These are phyloP conservation scores for Acipenser transmontanus DNA, from an alignment of 2,797 vertebrate genomes.

Conservation along the genomic window DNA sequence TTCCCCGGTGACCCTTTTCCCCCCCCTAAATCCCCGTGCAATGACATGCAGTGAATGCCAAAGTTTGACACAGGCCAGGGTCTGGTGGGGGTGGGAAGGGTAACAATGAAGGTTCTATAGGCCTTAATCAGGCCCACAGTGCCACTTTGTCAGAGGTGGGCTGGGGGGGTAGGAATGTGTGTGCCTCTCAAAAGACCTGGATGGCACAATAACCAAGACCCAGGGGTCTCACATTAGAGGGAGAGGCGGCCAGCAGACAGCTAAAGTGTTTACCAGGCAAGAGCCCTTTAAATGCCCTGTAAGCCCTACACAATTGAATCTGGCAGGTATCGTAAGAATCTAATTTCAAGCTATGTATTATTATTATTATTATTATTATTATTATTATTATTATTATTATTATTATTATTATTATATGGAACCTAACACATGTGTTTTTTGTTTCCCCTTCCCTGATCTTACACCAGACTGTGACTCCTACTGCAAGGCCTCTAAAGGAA, in stretches of 20 bases:
- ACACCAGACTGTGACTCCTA: conserved; percentile 82
- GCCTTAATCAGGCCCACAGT: conserved; percentile 63
- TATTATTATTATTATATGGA: conserved; percentile 34
- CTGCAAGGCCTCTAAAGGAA: conserved; percentile 95
- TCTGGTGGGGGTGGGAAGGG: conserved; percentile 35
- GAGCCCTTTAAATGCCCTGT: conserved; percentile 54
- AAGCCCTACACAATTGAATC: conserved; percentile 40
- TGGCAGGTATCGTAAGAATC: conserved; percentile 55
- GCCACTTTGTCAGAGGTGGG: conserved; percentile 48
- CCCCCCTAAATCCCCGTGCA: conserved; percentile 45
- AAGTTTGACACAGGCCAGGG: conserved; percentile 67
- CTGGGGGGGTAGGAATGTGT: conserved; percentile 51
- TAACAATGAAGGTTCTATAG: conserved; percentile 68
- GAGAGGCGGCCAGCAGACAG: conserved; percentile 50
- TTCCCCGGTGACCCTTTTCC: conserved; percentile 70
- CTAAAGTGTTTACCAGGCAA: conserved; percentile 37
- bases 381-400: conserved; percentile 30
- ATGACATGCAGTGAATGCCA: conserved; percentile 74
- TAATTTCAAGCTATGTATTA: conserved; percentile 43
- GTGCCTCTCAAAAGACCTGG: conserved; percentile 51
- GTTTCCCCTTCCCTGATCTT: conserved; percentile 24
- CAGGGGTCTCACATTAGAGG: conserved; percentile 52
- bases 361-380: background rate
- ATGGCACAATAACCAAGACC: conserved; percentile 49
- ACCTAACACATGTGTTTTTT: conserved; percentile 43